phyloP scores from a whole-genome alignment of 2,797 vertebrate species.

The Leontocebus nigricollis region DNA sequence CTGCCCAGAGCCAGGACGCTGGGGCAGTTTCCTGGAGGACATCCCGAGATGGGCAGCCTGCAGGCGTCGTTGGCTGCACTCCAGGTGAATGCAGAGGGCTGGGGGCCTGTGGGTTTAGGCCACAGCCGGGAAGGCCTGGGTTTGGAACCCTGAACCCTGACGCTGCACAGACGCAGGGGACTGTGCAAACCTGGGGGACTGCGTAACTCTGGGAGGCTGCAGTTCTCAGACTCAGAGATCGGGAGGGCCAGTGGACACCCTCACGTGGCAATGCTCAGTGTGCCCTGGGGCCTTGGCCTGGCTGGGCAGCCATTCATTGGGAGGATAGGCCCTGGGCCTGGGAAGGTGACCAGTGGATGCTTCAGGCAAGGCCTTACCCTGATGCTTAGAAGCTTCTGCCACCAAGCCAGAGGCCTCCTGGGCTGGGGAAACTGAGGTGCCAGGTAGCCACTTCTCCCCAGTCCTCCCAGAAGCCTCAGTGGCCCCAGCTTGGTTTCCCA shows the following conservation, averaged over 20 bases:
- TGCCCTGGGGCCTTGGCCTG: neutral
- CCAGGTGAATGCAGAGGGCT: fast-evolving
- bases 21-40: neutral
- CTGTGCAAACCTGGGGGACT: neutral
- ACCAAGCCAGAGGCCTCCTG: neutral
- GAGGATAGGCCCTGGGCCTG: neutral
- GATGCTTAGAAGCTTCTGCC: neutral
- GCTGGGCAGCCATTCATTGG: neutral
- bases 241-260: neutral
- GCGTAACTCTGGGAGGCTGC: neutral
- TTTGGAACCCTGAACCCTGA: no score
- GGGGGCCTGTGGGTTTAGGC: no score
- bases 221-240: neutral
- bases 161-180: neutral
- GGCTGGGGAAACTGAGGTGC: neutral
- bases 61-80: fast-evolving
- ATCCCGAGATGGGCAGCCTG: neutral
- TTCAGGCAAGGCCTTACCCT: neutral
- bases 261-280: neutral
- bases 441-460: neutral
- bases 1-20: neutral
- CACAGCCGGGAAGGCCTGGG: fast-evolving
- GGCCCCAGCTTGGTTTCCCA: neutral
- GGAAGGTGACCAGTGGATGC: neutral
- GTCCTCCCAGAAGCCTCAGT: neutral